Conservation (phyloP, 2,797 vertebrate species). For the Poecilia velifera region DNA sequence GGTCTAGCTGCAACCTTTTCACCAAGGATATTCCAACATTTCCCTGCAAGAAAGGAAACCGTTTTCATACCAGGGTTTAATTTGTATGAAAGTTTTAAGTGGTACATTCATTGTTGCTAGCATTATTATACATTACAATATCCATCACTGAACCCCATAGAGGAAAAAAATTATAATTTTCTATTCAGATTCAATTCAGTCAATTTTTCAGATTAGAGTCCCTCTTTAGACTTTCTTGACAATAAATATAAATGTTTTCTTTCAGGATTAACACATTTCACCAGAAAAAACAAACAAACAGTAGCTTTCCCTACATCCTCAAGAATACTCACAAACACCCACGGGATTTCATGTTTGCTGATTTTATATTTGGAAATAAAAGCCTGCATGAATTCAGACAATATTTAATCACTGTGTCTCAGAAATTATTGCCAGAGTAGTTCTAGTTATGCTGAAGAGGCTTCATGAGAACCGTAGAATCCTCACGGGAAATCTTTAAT, state of each 20-base stretch:
- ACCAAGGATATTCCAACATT: neutral
- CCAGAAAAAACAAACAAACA: neutral
- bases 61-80: neutral
- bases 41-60: neutral
- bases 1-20: neutral
- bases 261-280: neutral
- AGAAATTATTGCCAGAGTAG: constrained; percentile 33
- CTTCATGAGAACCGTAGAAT: constrained; percentile 46
- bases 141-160: neutral
- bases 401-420: constrained; percentile 25
- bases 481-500: constrained; percentile 31
- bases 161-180: neutral
- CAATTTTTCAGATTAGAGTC: neutral
- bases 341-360: constrained; percentile 48
- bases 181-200: neutral
- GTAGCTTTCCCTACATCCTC: constrained; percentile 14
- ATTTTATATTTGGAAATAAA: constrained; percentile 55
- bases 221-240: neutral
- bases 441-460: constrained; percentile 45
- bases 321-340: constrained; percentile 30
- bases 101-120: neutral
- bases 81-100: neutral
- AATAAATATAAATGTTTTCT: neutral
- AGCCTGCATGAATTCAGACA: constrained; percentile 55
- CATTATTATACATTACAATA: neutral